A percentile compares a stretch with the other conserved stretches of the same genome.
These are phyloP conservation scores for Tortrix viridana DNA, from an alignment of 2,888 invertebrate species.

Conservation along the genomic window DNA sequence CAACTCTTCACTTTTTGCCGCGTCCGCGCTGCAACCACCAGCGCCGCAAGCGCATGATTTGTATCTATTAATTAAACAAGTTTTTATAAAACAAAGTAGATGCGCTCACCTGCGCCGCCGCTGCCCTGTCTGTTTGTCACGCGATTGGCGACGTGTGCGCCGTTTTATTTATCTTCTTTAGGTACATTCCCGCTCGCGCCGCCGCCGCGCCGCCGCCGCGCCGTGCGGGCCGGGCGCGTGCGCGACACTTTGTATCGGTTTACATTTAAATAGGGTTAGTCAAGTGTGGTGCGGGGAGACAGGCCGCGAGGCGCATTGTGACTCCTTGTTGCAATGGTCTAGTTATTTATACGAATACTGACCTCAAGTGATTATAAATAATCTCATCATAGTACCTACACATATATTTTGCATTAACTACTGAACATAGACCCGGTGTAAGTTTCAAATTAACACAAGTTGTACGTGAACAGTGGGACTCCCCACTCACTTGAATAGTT, in stretches of 20 bases:
- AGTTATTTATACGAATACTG: too few species aligned
- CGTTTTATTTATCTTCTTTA: conserved; percentile 13
- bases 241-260: conserved; percentile 18
- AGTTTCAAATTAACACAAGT: too few species aligned
- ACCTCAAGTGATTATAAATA: too few species aligned
- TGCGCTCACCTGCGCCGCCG: conserved; percentile 18
- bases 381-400: too few species aligned
- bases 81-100: conserved; percentile 19
- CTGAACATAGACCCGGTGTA: background rate
- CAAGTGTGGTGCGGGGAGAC: background rate
- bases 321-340: too few species aligned
- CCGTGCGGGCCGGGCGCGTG: background rate
- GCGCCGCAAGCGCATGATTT: conserved; percentile 12
- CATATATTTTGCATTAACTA: background rate
- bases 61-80: conserved; percentile 33
- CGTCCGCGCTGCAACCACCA: background rate
- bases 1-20: background rate
- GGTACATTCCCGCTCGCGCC: background rate
- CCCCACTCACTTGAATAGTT: too few species aligned
- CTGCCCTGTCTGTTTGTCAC: conserved; percentile 21
- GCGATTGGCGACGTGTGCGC: conserved; percentile 28
- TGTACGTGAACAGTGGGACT: background rate
- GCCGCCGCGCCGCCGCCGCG: background rate
- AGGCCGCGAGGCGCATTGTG: too few species aligned
- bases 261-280: conserved; percentile 7